phyloP scores from a whole-genome alignment of 30 jellyfish, hydroid and myxozoan species.

The Catostylus mosaicus region DNA sequence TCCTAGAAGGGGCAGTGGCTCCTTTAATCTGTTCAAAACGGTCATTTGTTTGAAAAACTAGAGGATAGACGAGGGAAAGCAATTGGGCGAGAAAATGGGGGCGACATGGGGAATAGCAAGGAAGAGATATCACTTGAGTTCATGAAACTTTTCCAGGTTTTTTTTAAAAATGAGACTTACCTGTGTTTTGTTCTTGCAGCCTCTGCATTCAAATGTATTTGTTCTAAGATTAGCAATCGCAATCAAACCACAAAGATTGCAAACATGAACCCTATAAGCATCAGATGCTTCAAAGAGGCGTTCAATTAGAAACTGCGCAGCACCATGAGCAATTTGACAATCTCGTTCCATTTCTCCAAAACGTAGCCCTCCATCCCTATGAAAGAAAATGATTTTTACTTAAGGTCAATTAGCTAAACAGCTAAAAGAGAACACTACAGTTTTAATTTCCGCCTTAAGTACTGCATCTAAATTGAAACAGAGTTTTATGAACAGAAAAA shows the following conservation, averaged over 20 bases:
- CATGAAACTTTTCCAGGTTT: too few relatives aligned
- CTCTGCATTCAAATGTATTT: constrained; percentile 97
- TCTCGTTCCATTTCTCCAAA: constrained; percentile 99
- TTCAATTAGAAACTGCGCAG: constrained; percentile 98
- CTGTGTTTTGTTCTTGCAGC: constrained; percentile 98
- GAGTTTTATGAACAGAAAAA: too few relatives aligned
- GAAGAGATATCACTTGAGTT: too few relatives aligned
- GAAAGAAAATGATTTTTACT: not conserved
- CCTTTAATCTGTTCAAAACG: too few relatives aligned
- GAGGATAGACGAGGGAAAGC: too few relatives aligned
- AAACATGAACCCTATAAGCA: constrained; percentile 92
- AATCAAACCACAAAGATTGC: constrained; percentile 96
- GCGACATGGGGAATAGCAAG: too few relatives aligned
- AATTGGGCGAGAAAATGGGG: too few relatives aligned
- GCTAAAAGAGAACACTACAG: too few relatives aligned
- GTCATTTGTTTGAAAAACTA: too few relatives aligned
- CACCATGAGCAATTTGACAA: constrained; percentile 99
- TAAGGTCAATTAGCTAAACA: not conserved
- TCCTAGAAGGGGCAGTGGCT: too few relatives aligned
- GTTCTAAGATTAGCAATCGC: constrained; percentile 96
- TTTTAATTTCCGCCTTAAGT: too few relatives aligned
- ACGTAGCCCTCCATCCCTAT: constrained; percentile 99
- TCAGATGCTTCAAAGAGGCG: constrained; percentile 99
- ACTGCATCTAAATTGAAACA: too few relatives aligned
- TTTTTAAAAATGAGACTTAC: constrained; percentile 63